Evolutionary conservation across 2,113 vertebrate genomes (phyloP), one percentile per base, ranked within the genome.

Genomic region (Lepisosteus osseus): DNA sequence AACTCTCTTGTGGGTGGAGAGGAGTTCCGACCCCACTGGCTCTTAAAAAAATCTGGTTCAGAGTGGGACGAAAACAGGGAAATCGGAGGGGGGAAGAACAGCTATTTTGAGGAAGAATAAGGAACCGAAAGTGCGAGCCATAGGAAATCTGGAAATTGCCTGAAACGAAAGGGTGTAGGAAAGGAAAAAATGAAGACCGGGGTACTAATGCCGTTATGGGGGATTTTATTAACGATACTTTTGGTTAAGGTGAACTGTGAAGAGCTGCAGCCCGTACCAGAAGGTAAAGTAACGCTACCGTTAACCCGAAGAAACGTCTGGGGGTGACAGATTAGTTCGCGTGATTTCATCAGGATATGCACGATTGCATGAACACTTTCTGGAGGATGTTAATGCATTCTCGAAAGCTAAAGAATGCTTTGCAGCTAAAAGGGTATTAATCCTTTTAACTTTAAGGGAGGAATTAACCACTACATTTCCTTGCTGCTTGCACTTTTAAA

Each of bases 201-300:
- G 3, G 12, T 11, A 2, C 40, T 77, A 2, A 15, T 74, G 0
- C 11, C 76, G 42, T 66, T 82, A 5, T 3, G 72, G 0, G 74
- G 56, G 13, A 0, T 78, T 42, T 64, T 63, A 0, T 0, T 78
- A 2, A 66, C 71, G 3, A 40, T 29, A 0, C 64, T 76, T 6
- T 64, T 77, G 54, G 7, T 57, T 0, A 56, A 69, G 54, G 41
- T 67, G 1, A 43, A 5, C 68, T 76, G 86, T 1, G 80, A 84
- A 3, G 71, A 82, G 59, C 65, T 74, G 74, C 75, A 61, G 7
- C 54, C 61, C 9, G 29, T 80, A 56, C 76, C 81, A 3, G 78
- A 87, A 74, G 90, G 91, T 91, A 79, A 78, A 79, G 29, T 29
- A 29, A 29, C 29, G 29, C 29, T 29, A 29, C 29, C 29, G 29